Conservation (phyloP, 1,140 invertebrate species). For the Diachasmimorpha longicaudata region DNA sequence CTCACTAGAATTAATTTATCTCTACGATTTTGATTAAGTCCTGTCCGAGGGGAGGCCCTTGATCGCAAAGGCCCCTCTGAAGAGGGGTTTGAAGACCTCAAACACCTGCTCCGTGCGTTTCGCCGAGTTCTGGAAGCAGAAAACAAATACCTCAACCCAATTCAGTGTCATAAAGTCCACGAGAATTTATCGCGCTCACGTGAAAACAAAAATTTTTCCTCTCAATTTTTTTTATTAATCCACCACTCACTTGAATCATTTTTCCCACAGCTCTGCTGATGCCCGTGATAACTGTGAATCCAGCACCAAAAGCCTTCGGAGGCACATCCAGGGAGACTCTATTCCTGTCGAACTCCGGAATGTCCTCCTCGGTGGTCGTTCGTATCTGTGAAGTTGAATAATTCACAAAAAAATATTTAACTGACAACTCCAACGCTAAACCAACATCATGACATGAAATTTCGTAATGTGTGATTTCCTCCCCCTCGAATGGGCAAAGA, state of each 20-base stretch:
- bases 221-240: conserved; percentile 2
- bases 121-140: conserved; percentile 70
- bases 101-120: conserved; percentile 70
- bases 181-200: too few species aligned
- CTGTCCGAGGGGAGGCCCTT: conserved; percentile 65
- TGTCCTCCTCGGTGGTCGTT: conserved; percentile 67
- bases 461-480: neutral
- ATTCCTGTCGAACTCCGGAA: conserved; percentile 72
- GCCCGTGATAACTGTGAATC: conserved; percentile 74
- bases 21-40: neutral
- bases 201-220: too few species aligned
- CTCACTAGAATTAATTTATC: neutral
- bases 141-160: neutral
- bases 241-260: conserved; percentile 70
- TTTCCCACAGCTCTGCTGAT: conserved; percentile 72
- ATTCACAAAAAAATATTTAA: conserved; percentile 29
- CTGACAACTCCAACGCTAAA: conserved; percentile 18
- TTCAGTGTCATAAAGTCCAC: neutral
- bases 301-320: conserved; percentile 70
- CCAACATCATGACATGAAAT: neutral
- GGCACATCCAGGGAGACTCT: conserved; percentile 72
- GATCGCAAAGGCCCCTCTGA: conserved; percentile 70
- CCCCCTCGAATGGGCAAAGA: neutral
- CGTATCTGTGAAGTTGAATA: conserved; percentile 40
- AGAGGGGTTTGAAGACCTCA: conserved; percentile 71